Conservation (phyloP, 2,113 vertebrate species). For the Antechinus flavipes region DNA sequence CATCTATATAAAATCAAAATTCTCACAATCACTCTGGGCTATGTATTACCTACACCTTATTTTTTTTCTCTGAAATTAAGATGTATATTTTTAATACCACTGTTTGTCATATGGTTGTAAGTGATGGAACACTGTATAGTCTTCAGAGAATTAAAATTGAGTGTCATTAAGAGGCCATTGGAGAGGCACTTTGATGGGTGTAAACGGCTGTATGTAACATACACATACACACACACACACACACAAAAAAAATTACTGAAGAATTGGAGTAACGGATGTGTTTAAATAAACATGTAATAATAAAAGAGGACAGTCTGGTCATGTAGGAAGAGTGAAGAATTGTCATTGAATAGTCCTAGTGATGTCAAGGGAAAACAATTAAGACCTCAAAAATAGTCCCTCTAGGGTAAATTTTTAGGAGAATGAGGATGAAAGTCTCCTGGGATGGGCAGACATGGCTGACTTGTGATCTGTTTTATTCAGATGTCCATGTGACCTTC, state of each 20-base stretch:
- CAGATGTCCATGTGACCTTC: background rate
- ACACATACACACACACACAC: background rate
- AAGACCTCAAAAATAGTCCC: background rate
- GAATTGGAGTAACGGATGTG: background rate
- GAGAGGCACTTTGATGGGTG: background rate
- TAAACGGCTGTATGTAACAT: background rate
- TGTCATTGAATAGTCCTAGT: background rate
- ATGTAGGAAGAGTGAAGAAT: background rate
- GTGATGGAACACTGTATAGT: background rate
- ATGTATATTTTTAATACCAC: background rate
- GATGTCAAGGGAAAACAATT: background rate
- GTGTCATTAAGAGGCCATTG: background rate
- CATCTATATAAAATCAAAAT: background rate
- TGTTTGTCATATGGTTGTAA: background rate
- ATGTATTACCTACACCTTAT: background rate
- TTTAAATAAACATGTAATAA: background rate
- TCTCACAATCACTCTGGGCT: background rate
- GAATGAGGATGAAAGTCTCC: background rate
- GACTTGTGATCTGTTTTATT: background rate
- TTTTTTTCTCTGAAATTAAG: background rate
- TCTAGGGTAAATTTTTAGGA: too few relatives aligned
- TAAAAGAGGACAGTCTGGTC: background rate
- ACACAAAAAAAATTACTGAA: background rate
- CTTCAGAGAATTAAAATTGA: background rate
- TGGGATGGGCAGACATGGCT: background rate